Conservation (phyloP, 2,888 invertebrate species). For the Euzetes globulus region DNA sequence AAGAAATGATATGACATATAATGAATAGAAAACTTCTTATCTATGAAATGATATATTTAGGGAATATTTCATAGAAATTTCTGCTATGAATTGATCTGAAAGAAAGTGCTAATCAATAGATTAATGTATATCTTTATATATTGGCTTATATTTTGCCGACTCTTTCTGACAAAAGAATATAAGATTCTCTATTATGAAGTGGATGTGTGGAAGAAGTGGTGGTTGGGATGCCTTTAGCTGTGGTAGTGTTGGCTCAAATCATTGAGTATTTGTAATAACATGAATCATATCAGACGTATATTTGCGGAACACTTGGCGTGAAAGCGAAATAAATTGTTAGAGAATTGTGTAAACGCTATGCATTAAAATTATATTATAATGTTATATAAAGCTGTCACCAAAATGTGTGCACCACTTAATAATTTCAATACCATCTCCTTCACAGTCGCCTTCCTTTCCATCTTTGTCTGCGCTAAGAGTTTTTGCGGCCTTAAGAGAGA, state of each 20-base stretch:
- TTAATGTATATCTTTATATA: slow-evolving; percentile 11
- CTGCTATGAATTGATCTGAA: neutral
- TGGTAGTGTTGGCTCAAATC: neutral
- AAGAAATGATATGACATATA: neutral
- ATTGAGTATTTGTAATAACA: slow-evolving; percentile 22
- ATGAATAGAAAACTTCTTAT: neutral
- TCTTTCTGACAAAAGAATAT: neutral
- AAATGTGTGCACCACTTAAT: slow-evolving; percentile 24
- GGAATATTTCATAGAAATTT: neutral
- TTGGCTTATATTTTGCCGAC: neutral
- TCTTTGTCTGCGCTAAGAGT: neutral
- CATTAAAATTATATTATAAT: slow-evolving; percentile 27
- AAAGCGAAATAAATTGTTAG: slow-evolving; percentile 25
- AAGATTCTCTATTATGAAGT: neutral
- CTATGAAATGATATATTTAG: slow-evolving; percentile 1
- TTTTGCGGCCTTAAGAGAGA: neutral
- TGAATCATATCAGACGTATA: slow-evolving; percentile 16
- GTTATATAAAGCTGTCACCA: slow-evolving; percentile 24
- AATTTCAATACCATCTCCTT: slow-evolving; percentile 14
- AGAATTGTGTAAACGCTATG: slow-evolving; percentile 20
- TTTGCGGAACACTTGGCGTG: slow-evolving; percentile 15
- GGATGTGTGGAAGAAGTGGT: neutral
- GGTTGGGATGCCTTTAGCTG: neutral
- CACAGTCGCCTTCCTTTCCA: neutral
- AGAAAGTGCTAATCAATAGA: slow-evolving; percentile 21